These are phyloP conservation scores for Pinna nobilis DNA, from an alignment of 1,140 invertebrate genomes.

Conservation along the genomic window DNA sequence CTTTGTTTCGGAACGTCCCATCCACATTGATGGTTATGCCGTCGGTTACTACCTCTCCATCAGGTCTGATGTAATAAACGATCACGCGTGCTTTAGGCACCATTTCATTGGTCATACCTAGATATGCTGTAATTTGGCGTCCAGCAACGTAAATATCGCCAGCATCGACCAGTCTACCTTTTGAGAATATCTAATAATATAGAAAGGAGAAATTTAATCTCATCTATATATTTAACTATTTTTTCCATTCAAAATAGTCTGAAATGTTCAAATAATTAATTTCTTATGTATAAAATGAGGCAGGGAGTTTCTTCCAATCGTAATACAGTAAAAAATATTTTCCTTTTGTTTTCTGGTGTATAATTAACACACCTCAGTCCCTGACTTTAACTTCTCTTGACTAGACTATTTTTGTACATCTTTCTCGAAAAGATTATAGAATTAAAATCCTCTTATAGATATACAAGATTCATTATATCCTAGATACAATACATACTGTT, in stretches of 20 bases:
- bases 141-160: conserved; percentile 42
- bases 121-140: conserved; percentile 83
- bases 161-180: conserved; percentile 55
- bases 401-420: too few species aligned
- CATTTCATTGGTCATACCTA: conserved; percentile 91
- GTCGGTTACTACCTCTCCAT: conserved; percentile 91
- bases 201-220: neutral
- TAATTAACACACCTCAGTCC: too few species aligned
- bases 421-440: too few species aligned
- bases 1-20: conserved; percentile 91
- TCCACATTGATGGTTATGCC: conserved; percentile 94
- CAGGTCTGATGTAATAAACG: conserved; percentile 88
- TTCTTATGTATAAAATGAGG: too few species aligned
- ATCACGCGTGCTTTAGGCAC: conserved; percentile 91
- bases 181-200: conserved; percentile 57
- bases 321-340: too few species aligned
- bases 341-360: too few species aligned
- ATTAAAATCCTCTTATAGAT: too few species aligned
- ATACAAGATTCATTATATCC: too few species aligned
- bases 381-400: too few species aligned
- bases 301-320: too few species aligned
- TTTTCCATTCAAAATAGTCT: neutral
- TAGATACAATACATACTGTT: too few species aligned
- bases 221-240: too few species aligned
- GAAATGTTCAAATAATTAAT: neutral